Conservation (phyloP, 1,140 invertebrate genomes). For the Aradophagus sp. region DNA sequence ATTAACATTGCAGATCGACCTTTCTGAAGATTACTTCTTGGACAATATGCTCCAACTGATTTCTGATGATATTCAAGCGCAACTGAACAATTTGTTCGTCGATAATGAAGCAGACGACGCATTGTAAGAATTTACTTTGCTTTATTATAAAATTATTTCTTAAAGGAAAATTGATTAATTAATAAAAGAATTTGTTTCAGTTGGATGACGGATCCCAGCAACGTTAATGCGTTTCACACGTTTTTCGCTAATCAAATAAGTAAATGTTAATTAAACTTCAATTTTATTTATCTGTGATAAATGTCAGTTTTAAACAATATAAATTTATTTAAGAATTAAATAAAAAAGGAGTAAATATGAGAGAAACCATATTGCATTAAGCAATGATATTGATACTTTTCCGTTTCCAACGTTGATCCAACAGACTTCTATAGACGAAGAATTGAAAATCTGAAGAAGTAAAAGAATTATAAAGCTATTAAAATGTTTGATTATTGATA, state of each 20-base stretch:
- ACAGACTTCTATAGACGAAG: too few relatives aligned
- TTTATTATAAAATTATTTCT: slow-evolving; percentile 20
- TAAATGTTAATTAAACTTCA: slow-evolving; percentile 68
- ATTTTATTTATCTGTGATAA: too few relatives aligned
- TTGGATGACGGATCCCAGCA: slow-evolving; percentile 83
- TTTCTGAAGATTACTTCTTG: slow-evolving; percentile 33
- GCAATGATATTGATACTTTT: too few relatives aligned
- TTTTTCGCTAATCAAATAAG: slow-evolving; percentile 86
- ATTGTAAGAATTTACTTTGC: slow-evolving; percentile 40
- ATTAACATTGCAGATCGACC: slow-evolving; percentile 37
- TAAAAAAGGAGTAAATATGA: too few relatives aligned
- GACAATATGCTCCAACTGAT: slow-evolving; percentile 41
- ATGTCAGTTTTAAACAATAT: too few relatives aligned
- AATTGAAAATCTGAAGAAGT: slow-evolving; percentile 38
- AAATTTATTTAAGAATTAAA: too few relatives aligned
- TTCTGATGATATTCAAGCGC: slow-evolving; percentile 22
- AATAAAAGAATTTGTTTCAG: slow-evolving; percentile 62
- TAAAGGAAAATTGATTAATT: slow-evolving; percentile 13
- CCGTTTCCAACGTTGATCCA: too few relatives aligned
- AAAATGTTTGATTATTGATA: slow-evolving; percentile 16
- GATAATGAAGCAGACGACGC: slow-evolving; percentile 43
- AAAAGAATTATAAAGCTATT: slow-evolving; percentile 1
- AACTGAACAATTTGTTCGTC: slow-evolving; percentile 26
- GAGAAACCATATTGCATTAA: too few relatives aligned
- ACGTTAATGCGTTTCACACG: slow-evolving; percentile 85